Base-by-base conservation (phyloP, 2,113 vertebrate species). In the Rissa tridactyla region DNA sequence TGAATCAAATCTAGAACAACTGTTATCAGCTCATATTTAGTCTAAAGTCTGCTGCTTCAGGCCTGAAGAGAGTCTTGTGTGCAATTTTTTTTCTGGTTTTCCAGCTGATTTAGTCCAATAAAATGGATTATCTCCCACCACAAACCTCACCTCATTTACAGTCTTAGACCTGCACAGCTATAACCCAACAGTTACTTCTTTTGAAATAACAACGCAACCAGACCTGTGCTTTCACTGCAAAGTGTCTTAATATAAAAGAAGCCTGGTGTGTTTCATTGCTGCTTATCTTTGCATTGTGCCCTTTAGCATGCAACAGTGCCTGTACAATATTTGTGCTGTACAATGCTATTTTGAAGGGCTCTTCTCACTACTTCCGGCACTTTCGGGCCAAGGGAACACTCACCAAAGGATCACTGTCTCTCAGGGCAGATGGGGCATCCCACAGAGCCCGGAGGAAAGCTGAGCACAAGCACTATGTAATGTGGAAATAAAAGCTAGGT, bases 381-480 rank as follows among this genome's bases (percentile, higher is more conserved):
- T 83, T 83, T n/a, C 26, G 55, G 52, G 69, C 9, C 19, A 34
- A 52, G 42, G 44, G 23, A 83, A 64, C 10, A 3, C 21, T 66
- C 21, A 32, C 6, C 36, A 76, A 80, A 49, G 25, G 13, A 44
- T 13, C 12, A 22, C 22, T 21, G 32, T 21, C 30, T 49, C n/a
- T 38, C 9, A 26, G 16, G 21, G 42, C 12, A 51, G 30, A 6
- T 0, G 2, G 6, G 18, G 18, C 15, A 54, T 60, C 2, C 0
- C 6, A 19, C 10, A 13, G 4, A 13, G 9, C 14, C n/a, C 7
- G 2, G 42, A 47, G 21, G 51, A 91, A 75, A 62, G 25, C 17
- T 51, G 36, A 42, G 22, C 26, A 66, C 29, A 51, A 71, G 15
- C 9, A 38, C 30, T 70, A 1, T 8, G 17, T 38, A 36, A 44